phyloP scores from a whole-genome alignment of 1,140 invertebrate species.

The Daktulosphaira vitifoliae region DNA sequence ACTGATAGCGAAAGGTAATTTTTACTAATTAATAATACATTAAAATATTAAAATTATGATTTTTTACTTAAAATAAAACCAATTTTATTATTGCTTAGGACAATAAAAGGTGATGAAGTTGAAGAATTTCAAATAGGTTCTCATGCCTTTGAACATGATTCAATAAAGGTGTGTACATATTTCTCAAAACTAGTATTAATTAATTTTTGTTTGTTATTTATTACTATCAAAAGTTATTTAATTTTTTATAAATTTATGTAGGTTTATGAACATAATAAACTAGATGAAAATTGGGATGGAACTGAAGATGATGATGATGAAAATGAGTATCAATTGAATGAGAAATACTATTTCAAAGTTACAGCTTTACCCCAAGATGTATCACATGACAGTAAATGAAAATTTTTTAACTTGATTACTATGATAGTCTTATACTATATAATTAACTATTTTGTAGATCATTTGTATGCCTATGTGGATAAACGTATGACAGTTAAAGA shows the following conservation, averaged over 20 bases:
- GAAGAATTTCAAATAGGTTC: slow-evolving; percentile 46
- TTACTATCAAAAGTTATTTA: no score
- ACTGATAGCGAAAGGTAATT: slow-evolving; percentile 58
- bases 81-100: slow-evolving; percentile 42
- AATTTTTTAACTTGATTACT: no score
- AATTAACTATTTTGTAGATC: no score
- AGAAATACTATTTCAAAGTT: slow-evolving; percentile 26
- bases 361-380: not conserved
- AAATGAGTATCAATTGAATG: slow-evolving; percentile 16
- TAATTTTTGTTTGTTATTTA: no score
- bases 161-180: slow-evolving; percentile 36
- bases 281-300: slow-evolving; percentile 1
- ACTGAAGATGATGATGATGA: slow-evolving; percentile 22
- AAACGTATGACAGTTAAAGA: slow-evolving; percentile 27
- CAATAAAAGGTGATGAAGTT: slow-evolving; percentile 54
- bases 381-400: slow-evolving; percentile 9
- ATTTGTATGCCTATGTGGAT: slow-evolving; percentile 13
- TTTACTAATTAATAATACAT: slow-evolving; percentile 24
- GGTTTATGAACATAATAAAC: slow-evolving; percentile 8
- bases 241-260: no score
- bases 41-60: no score
- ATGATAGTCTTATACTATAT: no score
- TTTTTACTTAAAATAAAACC: no score
- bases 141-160: slow-evolving; percentile 46
- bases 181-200: no score